Evolutionary conservation across 1,140 invertebrate genomes (phyloP), one percentile per base, ranked within the genome.

Genomic region (Lepidurus packardi): DNA sequence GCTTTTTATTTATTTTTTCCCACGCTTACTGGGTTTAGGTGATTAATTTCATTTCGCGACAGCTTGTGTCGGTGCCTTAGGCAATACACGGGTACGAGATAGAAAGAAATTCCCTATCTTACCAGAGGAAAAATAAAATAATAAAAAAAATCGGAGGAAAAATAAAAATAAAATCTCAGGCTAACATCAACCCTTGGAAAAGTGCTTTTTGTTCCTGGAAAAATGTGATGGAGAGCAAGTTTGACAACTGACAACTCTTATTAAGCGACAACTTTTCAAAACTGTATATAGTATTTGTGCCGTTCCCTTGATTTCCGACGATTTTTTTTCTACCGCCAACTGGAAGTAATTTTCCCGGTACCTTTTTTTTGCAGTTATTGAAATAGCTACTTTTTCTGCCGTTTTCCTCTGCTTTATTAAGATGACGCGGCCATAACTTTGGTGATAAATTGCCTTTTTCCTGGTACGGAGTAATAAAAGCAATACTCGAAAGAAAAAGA

Each of bases 191-290:
- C 53, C 13, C 53, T 21, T 21, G 53, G 21, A 65, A 13, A 7
- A 13, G 13, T 65, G 53, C 34, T 34, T 65, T 65, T 65, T 65
- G 53, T 65, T 65, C 53, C 53, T 13, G 53, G 53, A 21, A 16
- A 65, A 65, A 16, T 9, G 16, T 65, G 53, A 65, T 13, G 13
- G 13, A 65, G 13, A n/a, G 53, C 53, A 65, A 65, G 34, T 65
- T 65, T 65, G 53, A 65, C 53, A 65, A 65, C 53, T 65, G 53
- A 65, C 53, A 65, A 65, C 53, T 21, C 53, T 65, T 65, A 65
- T 65, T 65, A 65, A 65, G 53, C 53, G 16, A 65, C 53, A 21
- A 65, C 53, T 13, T 65, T 21, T 65, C 53, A 65, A 65, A 11
- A 65, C n/a, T n/a, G 21, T n/a, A n/a, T 21, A 65, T 13, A n/a